These are phyloP conservation scores for Zaprionus camerounensis DNA, from an alignment of 1,140 invertebrate genomes.

Conservation along the genomic window DNA sequence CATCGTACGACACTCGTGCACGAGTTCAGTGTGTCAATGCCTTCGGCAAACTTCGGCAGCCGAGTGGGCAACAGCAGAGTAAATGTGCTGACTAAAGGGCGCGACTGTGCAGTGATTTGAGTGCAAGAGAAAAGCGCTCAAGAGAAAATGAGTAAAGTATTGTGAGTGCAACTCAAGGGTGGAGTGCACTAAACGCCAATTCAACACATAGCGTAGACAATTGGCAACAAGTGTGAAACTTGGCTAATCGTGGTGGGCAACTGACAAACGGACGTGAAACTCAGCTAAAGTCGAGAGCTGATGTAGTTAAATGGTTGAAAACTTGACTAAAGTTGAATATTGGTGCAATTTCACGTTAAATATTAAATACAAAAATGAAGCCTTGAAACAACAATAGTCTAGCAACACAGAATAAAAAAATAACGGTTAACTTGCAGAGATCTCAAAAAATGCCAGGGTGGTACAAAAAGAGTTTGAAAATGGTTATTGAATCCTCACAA, in stretches of 20 bases:
- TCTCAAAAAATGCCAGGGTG: no score
- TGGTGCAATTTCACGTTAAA: no score
- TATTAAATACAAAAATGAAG: no score
- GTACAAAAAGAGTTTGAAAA: no score
- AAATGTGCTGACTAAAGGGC: conserved; percentile 46
- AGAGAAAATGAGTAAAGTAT: conserved; percentile 39
- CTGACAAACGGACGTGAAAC: no score
- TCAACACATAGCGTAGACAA: conserved; percentile 15
- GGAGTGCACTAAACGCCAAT: background rate
- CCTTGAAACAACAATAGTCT: no score
- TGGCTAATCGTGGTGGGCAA: conserved; percentile 1
- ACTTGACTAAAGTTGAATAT: no score
- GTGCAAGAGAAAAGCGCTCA: conserved; percentile 37
- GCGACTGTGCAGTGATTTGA: conserved; percentile 61
- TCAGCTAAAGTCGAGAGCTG: no score
- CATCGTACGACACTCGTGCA: conserved; percentile 14
- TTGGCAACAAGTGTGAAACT: conserved; percentile 14
- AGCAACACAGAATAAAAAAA: no score
- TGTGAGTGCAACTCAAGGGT: background rate
- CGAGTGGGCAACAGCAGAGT: conserved; percentile 38
- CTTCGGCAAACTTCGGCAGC: conserved; percentile 33
- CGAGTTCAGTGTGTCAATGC: conserved; percentile 78
- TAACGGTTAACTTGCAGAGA: no score
- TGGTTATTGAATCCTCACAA: no score
- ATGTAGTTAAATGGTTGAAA: no score